Base-by-base conservation (phyloP, 2,113 vertebrate species). In the Protomyctophum bolini region DNA sequence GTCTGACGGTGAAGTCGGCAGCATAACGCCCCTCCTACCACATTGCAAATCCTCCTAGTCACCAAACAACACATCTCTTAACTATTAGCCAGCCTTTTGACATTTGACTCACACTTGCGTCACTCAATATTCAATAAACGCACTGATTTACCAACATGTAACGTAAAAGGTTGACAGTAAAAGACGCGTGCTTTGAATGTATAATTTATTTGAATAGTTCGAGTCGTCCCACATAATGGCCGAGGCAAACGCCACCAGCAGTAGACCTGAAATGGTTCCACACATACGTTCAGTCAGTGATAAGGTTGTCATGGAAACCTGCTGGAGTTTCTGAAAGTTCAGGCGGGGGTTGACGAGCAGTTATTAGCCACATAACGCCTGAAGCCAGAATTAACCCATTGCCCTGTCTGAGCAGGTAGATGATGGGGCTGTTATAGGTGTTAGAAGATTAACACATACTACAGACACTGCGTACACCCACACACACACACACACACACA, bases 321-420 rank as follows among this genome's bases (percentile, higher is more conserved):
- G 51, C 61, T 74, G 81, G 82, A 61, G 33, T 83, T 80, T 85
- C 63, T 50, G 49, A 66, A 86, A 88, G 92, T 92, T 93, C 90
- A 92, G 87, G 66, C 83, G 70, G 69, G 75, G 86, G 91, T 90
- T 92, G 89, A 92, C 87, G 85, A 90, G 86, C 68, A 86, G 86
- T 91, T 87, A 92, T 91, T 92, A 91, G 86, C 77, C 75, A 72
- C n/a, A 21, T 21, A 62, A 82, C 3, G 87, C 91, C 88, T 81
- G 66, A 86, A 84, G 92, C 80, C 84, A 87, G 91, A 91, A 89
- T 93, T 92, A 93, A 93, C 92, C 91, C 80, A 72, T 86, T 82
- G 89, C 91, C 87, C 81, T 92, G 92, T 91, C 90, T 91, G 87
- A 88, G 90, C 92, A 93, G 92, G 92, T 91, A 90, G 80, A 80